Evolutionary conservation across 1,140 invertebrate species (phyloP).

Genomic region (Ooceraea biroi): DNA sequence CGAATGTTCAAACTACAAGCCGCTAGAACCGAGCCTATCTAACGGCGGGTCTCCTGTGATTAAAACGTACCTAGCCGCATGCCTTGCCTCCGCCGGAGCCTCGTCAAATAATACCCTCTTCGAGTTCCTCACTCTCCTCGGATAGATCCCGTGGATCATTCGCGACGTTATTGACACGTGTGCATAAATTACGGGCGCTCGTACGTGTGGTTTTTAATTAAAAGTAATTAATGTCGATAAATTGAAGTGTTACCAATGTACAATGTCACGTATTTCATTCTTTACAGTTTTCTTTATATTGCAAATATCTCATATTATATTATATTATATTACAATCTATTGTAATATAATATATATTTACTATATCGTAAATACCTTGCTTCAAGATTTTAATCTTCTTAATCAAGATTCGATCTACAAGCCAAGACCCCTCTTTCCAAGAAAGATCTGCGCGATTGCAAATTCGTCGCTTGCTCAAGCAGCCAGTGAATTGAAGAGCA

Average conservation of each 20-base stretch:
- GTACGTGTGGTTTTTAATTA: neutral
- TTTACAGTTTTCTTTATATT: neutral
- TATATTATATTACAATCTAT: too few relatives aligned
- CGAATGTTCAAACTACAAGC: slow-evolving; percentile 82
- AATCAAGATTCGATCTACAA: neutral
- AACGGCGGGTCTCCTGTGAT: slow-evolving; percentile 81
- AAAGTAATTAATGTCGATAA: neutral
- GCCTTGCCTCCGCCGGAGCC: slow-evolving; percentile 29
- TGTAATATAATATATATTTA: too few relatives aligned
- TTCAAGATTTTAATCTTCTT: neutral
- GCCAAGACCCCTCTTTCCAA: neutral
- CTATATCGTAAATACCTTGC: neutral
- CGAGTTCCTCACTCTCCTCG: slow-evolving; percentile 65
- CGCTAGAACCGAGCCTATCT: slow-evolving; percentile 79
- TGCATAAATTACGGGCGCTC: neutral
- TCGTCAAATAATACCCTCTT: slow-evolving; percentile 54
- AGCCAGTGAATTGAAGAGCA: slow-evolving; percentile 81
- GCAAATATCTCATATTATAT: neutral
- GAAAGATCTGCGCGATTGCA: slow-evolving; percentile 45
- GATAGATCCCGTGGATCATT: slow-evolving; percentile 4
- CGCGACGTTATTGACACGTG: neutral
- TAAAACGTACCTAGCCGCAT: slow-evolving; percentile 79
- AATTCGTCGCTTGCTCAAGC: slow-evolving; percentile 64
- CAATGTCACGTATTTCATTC: neutral
- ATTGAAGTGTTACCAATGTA: neutral